Base-by-base conservation (phyloP, 2,113 vertebrate species). In the Origma solitaria region DNA sequence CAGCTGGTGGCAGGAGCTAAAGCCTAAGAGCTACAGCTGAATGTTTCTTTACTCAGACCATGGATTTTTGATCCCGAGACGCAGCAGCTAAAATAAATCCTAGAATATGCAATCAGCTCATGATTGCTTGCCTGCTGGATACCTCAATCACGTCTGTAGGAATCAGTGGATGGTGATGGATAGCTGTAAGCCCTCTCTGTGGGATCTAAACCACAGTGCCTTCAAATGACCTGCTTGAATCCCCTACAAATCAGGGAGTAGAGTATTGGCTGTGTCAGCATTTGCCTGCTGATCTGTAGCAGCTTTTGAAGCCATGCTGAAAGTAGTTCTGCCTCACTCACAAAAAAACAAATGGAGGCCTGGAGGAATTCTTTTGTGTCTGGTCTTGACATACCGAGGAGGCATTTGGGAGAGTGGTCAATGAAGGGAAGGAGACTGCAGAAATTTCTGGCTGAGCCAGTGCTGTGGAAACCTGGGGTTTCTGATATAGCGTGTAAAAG, bases 401-500 rank as follows among this genome's bases (percentile, higher is more conserved):
- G 53, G 10, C 21, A 28, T 58, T 61, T 88, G 38, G 20, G 42
- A 73, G 15, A 76, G 10, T 2, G 1, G 14, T 9, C 49, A 79
- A 12, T 5, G 7, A 38, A 77, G 16, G 30, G 35, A 82, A 56
- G 42, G 57, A 51, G 15, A 11, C 3, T 58, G 35, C 28, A 80
- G 31, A 24, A 51, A 24, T n/a, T 88, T 76, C 51, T 35, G 64
- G 27, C 51, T 0, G 4, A 61, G 40, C 2, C 13, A 35, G 33
- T 28, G 40, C 35, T 9, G 3, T 15, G 58, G 38, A 62, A 81
- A 58, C 31, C 27, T 11, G 22, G n/a, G n/a, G n/a, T n/a, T n/a
- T n/a, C n/a, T 64, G 47, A 21, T 91, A 13, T 2, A 35, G 3
- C 0, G 0, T 10, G 15, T 77, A 51, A 89, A 89, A 62, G 13